Base-by-base conservation (phyloP, 2,797 vertebrate genomes). In the Acrossocheilus fasciatus region DNA sequence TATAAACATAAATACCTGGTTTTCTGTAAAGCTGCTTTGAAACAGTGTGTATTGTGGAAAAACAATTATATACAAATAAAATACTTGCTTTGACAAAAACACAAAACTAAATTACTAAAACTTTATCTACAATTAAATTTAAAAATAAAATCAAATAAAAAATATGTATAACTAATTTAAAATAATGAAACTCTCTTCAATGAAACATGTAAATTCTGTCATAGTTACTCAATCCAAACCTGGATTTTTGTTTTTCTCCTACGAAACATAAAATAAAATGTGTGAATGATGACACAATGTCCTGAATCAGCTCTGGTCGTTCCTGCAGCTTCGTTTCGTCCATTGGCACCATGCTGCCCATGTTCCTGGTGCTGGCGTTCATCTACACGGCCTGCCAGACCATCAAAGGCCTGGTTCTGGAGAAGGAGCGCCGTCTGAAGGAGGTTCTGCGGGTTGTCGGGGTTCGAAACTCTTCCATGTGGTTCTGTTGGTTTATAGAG, bases 321-420 rank as follows among this genome's bases (percentile, higher is more conserved):
- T 83, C 69, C 74, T 43, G 89, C 94, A 96, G 96, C 90, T 96
- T 96, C 89, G 85, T 93, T 78, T 80, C 86, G 18, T 92, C 91
- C 68, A 91, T 96, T 11, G 93, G 91, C 66, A 52, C 20, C 88
- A 93, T 95, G 72, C 89, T 96, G 23, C 94, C 96, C 75, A 96
- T 96, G 96, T 95, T 96, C 89, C 92, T 96, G 91, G 94, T 95
- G 15, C 89, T 96, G 87, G 90, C 95, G 79, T 95, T 94, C 90
- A 93, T 94, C 88, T 90, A 94, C 87, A 91, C 92, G 0, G 92
- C 92, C 85, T 93, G 89, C 52, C 70, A 91, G 92, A 93, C 2
- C 93, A 95, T 96, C 93, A 96, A 96, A 92, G 87, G 52, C 68
- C 59, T 96, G 77, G 93, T 95, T 20, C 82, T 90, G 91, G 93